Evolutionary conservation across 2,797 vertebrate species (phyloP).

Genomic region (Hypotaenidia okinawae): DNA sequence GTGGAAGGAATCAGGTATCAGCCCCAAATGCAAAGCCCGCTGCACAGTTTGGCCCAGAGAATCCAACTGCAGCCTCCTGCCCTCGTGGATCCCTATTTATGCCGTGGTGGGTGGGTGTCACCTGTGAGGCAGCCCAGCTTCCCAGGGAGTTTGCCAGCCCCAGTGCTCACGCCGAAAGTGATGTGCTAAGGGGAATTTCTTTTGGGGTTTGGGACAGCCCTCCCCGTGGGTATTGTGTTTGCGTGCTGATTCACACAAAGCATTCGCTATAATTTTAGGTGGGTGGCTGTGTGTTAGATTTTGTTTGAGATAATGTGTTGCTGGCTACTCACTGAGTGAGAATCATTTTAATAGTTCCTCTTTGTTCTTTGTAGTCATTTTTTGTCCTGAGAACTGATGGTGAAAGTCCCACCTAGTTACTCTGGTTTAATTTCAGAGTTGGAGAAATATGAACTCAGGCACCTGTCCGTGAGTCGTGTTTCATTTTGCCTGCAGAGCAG

Average conservation of each 20-base stretch:
- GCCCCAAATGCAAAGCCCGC: background rate
- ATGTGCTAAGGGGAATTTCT: slow-evolving; percentile 66
- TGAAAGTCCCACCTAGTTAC: background rate
- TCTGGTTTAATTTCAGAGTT: background rate
- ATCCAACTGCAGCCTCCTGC: background rate
- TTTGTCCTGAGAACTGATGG: background rate
- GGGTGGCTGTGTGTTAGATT: slow-evolving; percentile 63
- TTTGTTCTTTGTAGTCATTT: slow-evolving; percentile 16
- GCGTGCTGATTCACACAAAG: slow-evolving; percentile 44
- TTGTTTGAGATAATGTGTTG: slow-evolving; percentile 15
- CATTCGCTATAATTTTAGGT: background rate
- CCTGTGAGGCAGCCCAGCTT: background rate
- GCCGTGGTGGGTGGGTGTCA: background rate
- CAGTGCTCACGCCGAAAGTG: background rate
- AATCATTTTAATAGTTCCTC: slow-evolving; percentile 5
- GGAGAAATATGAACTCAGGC: background rate
- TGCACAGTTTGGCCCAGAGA: background rate
- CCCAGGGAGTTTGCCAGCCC: background rate
- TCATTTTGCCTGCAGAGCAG: background rate
- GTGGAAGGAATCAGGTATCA: background rate
- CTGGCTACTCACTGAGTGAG: slow-evolving; percentile 22
- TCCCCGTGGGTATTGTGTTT: slow-evolving; percentile 27
- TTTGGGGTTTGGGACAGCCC: slow-evolving; percentile 24
- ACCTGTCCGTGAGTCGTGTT: rapidly evolving
- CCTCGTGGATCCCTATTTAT: background rate